These are phyloP conservation scores for Andrena trimmerana DNA, from an alignment of 2,888 invertebrate genomes.

Conservation along the genomic window DNA sequence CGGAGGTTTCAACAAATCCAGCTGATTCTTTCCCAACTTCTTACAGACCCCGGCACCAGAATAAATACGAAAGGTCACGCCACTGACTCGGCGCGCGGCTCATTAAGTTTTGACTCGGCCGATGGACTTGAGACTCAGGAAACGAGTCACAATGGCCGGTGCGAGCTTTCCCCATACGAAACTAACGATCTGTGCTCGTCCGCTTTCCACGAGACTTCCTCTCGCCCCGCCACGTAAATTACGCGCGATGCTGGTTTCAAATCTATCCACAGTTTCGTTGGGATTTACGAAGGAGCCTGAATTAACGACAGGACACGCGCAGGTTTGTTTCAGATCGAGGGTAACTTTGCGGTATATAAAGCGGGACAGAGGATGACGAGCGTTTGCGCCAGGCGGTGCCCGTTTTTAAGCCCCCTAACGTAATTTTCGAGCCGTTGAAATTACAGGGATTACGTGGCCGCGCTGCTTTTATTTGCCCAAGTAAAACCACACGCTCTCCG, in stretches of 20 bases:
- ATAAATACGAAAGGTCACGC: conserved; percentile 16
- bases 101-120: conserved; percentile 32
- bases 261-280: too few relatives aligned
- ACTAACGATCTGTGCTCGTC: conserved; percentile 1
- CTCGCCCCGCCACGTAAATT: not conserved
- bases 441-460: conserved; percentile 22
- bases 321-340: not conserved
- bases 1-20: not conserved
- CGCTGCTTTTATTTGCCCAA: conserved; percentile 7
- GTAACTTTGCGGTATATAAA: not conserved
- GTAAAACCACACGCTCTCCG: conserved; percentile 26
- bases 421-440: conserved; percentile 11
- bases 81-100: conserved; percentile 14
- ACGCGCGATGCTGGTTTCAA: not conserved
- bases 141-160: conserved; percentile 34
- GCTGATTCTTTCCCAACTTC: not conserved
- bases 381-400: not conserved
- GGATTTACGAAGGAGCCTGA: not conserved
- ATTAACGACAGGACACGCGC: not conserved
- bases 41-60: not conserved
- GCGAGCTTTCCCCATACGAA: conserved; percentile 15
- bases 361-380: not conserved
- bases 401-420: not conserved
- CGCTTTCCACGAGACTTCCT: not conserved
- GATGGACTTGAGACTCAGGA: conserved; percentile 44